A percentile compares a stretch with the other conserved stretches of the same genome.
These are phyloP conservation scores for Orthosia cruda DNA, from an alignment of 2,888 invertebrate genomes.

Conservation along the genomic window DNA sequence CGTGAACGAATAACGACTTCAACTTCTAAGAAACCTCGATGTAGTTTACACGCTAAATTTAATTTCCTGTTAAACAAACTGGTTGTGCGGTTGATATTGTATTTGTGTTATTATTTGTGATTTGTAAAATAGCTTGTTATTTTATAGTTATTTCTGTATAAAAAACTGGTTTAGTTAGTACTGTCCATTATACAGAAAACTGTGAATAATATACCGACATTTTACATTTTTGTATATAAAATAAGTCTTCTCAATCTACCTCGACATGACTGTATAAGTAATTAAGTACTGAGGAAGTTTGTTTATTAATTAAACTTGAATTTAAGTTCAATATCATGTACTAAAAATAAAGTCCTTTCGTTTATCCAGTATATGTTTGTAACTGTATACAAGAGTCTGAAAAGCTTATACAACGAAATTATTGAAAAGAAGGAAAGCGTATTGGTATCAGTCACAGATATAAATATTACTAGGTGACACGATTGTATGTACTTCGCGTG, in stretches of 20 bases:
- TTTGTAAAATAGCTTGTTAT: constrained; percentile 3
- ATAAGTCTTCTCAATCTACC: background rate
- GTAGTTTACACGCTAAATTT: constrained; percentile 44
- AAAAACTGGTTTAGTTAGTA: background rate
- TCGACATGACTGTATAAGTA: background rate
- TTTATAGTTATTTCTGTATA: background rate
- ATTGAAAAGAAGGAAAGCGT: no score
- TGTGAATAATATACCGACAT: background rate
- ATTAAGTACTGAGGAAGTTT: background rate
- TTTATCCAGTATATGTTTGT: no score
- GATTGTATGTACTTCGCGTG: no score
- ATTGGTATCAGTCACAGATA: no score
- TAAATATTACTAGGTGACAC: no score
- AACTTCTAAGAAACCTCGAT: constrained; percentile 48
- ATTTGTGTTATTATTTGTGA: background rate
- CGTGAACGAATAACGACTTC: constrained; percentile 32
- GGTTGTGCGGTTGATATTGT: constrained; percentile 15
- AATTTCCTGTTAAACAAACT: constrained; percentile 58
- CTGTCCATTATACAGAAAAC: background rate
- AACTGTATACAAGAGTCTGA: no score
- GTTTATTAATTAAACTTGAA: background rate
- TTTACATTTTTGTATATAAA: background rate
- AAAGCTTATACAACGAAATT: no score
- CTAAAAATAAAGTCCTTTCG: background rate
- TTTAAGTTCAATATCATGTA: background rate